Base-by-base conservation (phyloP, 2,797 vertebrate genomes). In the Nannoperca australis region DNA sequence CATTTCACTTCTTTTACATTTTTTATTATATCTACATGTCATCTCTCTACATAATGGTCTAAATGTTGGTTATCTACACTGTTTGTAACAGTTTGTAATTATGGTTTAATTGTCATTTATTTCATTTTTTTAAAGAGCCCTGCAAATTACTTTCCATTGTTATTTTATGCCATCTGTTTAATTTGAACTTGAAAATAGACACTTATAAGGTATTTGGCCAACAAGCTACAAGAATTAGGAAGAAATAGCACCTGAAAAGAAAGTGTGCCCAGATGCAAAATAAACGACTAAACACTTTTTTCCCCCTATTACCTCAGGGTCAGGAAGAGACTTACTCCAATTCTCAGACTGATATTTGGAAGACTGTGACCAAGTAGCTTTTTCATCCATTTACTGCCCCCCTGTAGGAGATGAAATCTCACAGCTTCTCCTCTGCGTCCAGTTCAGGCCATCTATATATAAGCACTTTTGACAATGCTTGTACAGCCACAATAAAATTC, bases 381-480 rank as follows among this genome's bases (percentile, higher is more conserved):
- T 49, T 61, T 58, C 40, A 70, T 82, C n/a, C 18, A 36, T 75
- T 69, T 78, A 70, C 36, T 49, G 60, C 34, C 8, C 40, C 55
- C 20, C n/a, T 63, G 56, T 18, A 38, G 34, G 18, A 77, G 53
- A 75, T 67, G 63, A 73, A 85, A 79, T 38, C 30, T 27, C 56
- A 82, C 54, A 53, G 50, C 20, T 20, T 68, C 56, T 73, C 55
- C 67, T 73, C 61, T 67, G 69, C 66, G 69, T 59, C 63, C 65
- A 42, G 61, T 70, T 38, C 47, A n/a, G 11, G 58, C 66, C 56
- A 42, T 56, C 47, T 59, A 30, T 70, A 70, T 47, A 34, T 64
- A 70, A 85, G 38, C 65, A 61, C 58, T 79, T 73, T 20, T 72
- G 59, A 83, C 67, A 81, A 70, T 22, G 34, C 60, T 58, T 64